phyloP scores from a whole-genome alignment of 2,888 invertebrate genomes.

The Aphrophora alni region DNA sequence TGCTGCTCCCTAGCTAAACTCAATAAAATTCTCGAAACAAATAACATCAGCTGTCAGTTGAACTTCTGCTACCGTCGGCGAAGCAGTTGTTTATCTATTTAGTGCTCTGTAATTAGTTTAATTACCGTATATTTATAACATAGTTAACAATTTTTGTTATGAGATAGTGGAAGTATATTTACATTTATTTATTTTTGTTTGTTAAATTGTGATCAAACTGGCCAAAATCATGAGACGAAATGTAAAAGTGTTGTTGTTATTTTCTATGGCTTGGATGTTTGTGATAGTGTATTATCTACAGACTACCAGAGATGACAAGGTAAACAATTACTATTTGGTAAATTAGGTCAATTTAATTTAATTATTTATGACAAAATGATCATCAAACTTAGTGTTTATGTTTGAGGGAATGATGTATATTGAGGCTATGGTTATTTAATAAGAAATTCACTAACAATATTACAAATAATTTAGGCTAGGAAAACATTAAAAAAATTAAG shows the following conservation, averaged over 20 bases:
- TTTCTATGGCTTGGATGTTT: slow-evolving; percentile 69
- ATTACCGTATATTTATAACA: background rate
- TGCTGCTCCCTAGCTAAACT: slow-evolving; percentile 14
- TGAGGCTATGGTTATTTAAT: too few relatives aligned
- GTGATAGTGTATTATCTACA: slow-evolving; percentile 69
- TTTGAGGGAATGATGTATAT: too few relatives aligned
- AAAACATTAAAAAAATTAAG: too few relatives aligned
- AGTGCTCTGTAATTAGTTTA: slow-evolving; percentile 11
- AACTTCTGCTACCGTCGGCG: slow-evolving; percentile 19
- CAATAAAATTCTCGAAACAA: background rate
- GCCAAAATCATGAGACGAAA: slow-evolving; percentile 63
- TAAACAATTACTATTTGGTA: slow-evolving; percentile 45
- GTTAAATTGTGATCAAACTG: slow-evolving; percentile 24
- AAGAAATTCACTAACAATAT: too few relatives aligned
- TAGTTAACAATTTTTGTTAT: slow-evolving; percentile 14
- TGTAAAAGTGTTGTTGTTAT: slow-evolving; percentile 66
- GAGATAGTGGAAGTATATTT: slow-evolving; percentile 30
- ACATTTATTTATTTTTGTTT: slow-evolving; percentile 15
- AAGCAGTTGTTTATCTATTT: background rate
- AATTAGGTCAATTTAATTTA: too few relatives aligned
- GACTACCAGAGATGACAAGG: slow-evolving; percentile 64
- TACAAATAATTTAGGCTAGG: too few relatives aligned
- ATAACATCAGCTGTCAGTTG: slow-evolving; percentile 32
- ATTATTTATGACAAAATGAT: too few relatives aligned
- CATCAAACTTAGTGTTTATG: too few relatives aligned